A percentile compares a stretch with the other conserved stretches of the same genome.
Evolutionary conservation across 2,113 vertebrate species (phyloP).

Genomic region (Apaloderma vittatum): DNA sequence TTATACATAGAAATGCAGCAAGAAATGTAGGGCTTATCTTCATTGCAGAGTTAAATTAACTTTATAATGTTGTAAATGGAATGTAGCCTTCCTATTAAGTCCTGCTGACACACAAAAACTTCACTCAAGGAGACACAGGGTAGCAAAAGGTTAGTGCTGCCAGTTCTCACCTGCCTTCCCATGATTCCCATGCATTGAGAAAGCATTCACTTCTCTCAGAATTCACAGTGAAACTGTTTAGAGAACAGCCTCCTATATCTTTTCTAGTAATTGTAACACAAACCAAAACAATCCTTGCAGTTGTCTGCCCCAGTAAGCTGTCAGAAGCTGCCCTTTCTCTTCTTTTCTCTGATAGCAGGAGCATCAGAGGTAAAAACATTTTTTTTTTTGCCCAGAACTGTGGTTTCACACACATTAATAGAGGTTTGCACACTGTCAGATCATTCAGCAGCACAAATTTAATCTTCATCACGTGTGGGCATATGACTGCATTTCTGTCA

Average conservation of each 20-base stretch:
- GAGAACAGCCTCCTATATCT: background rate
- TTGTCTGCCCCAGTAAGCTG: background rate
- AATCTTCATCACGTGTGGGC: background rate
- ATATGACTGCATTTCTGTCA: background rate
- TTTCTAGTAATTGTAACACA: background rate
- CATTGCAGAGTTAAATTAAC: background rate
- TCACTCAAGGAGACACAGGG: background rate
- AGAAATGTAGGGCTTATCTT: background rate
- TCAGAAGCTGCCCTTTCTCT: background rate
- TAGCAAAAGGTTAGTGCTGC: background rate
- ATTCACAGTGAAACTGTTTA: background rate
- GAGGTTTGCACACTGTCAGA: background rate
- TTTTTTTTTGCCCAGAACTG: accelerated
- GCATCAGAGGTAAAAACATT: background rate
- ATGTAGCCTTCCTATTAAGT: background rate
- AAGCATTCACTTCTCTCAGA: background rate
- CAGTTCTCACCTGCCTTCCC: background rate
- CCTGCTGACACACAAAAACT: background rate
- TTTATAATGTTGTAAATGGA: background rate
- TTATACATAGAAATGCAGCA: background rate
- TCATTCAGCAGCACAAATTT: background rate
- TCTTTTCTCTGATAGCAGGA: background rate
- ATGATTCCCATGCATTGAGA: background rate
- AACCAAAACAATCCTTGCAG: background rate
- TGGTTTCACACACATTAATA: background rate